These are phyloP conservation scores for Bradypodion ventrale DNA, from an alignment of 2,797 vertebrate species.

Conservation along the genomic window DNA sequence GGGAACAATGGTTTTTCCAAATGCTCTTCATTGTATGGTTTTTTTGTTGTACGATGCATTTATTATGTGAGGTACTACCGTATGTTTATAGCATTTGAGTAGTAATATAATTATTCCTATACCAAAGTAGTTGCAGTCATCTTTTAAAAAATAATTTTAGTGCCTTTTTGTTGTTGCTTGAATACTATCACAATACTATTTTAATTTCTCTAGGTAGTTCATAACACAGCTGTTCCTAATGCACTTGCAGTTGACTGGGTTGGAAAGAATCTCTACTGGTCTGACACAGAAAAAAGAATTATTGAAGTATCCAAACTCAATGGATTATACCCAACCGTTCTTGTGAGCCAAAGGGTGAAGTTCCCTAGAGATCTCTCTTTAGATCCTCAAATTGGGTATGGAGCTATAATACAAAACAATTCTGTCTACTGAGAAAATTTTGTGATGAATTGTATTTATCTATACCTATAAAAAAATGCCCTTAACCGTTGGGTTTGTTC, in stretches of 20 bases:
- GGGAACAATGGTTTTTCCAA: too few relatives aligned
- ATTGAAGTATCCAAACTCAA: constrained; percentile 97
- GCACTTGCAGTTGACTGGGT: constrained; percentile 97
- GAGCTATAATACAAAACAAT: constrained; percentile 30
- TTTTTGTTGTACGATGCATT: too few relatives aligned
- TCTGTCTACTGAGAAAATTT: not conserved
- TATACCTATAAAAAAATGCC: too few relatives aligned
- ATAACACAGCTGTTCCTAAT: constrained; percentile 93
- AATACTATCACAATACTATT: constrained; percentile 48
- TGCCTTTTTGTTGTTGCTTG: not conserved
- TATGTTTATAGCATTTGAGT: too few relatives aligned
- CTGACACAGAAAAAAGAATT: constrained; percentile 91
- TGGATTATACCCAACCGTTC: constrained; percentile 91
- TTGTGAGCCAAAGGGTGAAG: constrained; percentile 89
- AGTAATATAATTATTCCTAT: not conserved
- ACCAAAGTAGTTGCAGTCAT: not conserved
- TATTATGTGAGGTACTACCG: too few relatives aligned
- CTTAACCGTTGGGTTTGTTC: too few relatives aligned
- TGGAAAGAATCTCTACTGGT: constrained; percentile 98
- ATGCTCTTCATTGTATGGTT: too few relatives aligned
- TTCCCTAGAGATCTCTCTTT: constrained; percentile 90
- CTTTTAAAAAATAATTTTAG: not conserved
- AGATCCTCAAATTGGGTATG: constrained; percentile 91
- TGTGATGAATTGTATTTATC: constrained; percentile 18
- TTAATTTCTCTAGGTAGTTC: constrained; percentile 84